Base-by-base conservation (phyloP, 2,888 invertebrate genomes). In the Atethmia centrago region DNA sequence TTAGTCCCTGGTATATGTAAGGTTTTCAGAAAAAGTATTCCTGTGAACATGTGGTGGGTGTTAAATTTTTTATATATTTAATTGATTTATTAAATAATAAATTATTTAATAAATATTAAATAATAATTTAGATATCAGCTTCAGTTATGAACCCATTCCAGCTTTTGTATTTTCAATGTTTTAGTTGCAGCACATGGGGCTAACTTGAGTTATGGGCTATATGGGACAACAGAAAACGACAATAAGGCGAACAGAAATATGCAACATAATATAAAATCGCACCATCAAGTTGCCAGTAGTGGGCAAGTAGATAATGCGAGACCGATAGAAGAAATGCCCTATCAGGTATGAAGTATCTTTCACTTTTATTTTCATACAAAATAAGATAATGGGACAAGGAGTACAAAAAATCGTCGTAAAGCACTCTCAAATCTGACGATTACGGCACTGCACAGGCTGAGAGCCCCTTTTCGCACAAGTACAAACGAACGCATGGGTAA, bases 141-240 rank as follows among this genome's bases (percentile, higher is more conserved):
- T 40, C 14, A 12, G 75, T 9, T 36, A 28, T 28, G 10, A 75
- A 61, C 14, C 19, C n/a, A 25, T 53, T 63, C 19, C 40, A 51
- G 21, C 31, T 25, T 63, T 73, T 42, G 56, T 64, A 72, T 85
- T 77, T 85, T 88, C 77, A 83, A 74, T 78, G 86, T 94, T 94
- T 89, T 94, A 96, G 97, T 96, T 85, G 94, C 96, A 73, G 95
- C 96, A 58, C 97, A 97, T 82, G 96, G 96, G 55, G 96, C 96
- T 77, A 97, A 95, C 74, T 95, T 97, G 89, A 97, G 97, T 80
- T 97, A 97, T 80, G 97, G 97, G 83, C 95, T 96, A 77, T 97
- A 97, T 87, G 96, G 96, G 36, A 88, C 95, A 3, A 87, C 94
- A 40, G 97, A 95, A 63, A 92, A 86, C 79, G 95, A 95, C 71